phyloP scores from a whole-genome alignment of 1,140 invertebrate genomes.

The Pseudomyrmex gracilis region DNA sequence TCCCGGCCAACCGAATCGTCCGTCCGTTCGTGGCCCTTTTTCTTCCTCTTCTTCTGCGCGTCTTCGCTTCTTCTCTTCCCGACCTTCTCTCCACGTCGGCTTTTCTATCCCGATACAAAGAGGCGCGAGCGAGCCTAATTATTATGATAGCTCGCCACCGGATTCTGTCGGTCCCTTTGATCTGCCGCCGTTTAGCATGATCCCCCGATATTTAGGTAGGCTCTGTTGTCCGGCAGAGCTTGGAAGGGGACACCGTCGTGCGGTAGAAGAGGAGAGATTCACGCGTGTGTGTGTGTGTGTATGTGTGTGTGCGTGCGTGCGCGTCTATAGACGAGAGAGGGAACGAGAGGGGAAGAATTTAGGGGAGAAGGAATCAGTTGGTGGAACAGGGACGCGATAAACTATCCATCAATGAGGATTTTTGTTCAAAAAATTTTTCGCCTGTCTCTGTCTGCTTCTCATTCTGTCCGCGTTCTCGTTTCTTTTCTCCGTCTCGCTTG shows the following conservation, averaged over 20 bases:
- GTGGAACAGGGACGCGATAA: constrained; percentile 66
- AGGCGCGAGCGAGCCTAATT: constrained; percentile 85
- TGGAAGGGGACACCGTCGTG: constrained; percentile 52
- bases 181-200: constrained; percentile 85
- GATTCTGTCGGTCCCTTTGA: constrained; percentile 85
- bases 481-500: constrained; percentile 39
- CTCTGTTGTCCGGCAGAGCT: constrained; percentile 68
- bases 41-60: constrained; percentile 71
- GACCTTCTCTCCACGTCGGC: constrained; percentile 77
- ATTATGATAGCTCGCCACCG: constrained; percentile 86
- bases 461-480: background rate
- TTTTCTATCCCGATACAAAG: constrained; percentile 84
- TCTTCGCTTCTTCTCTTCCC: constrained; percentile 70
- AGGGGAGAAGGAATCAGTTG: constrained; percentile 34
- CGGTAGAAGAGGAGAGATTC: constrained; percentile 48
- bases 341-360: constrained; percentile 8
- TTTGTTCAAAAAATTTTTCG: constrained; percentile 68
- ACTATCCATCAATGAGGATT: constrained; percentile 74
- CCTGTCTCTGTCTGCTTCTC: constrained; percentile 33
- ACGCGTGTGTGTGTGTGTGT: constrained; percentile 13
- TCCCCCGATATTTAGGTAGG: constrained; percentile 82
- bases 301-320: background rate
- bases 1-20: constrained; percentile 45
- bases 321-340: background rate
- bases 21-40: constrained; percentile 63